phyloP scores from a whole-genome alignment of 2,888 invertebrate species.

The Phymatocera aterrima region DNA sequence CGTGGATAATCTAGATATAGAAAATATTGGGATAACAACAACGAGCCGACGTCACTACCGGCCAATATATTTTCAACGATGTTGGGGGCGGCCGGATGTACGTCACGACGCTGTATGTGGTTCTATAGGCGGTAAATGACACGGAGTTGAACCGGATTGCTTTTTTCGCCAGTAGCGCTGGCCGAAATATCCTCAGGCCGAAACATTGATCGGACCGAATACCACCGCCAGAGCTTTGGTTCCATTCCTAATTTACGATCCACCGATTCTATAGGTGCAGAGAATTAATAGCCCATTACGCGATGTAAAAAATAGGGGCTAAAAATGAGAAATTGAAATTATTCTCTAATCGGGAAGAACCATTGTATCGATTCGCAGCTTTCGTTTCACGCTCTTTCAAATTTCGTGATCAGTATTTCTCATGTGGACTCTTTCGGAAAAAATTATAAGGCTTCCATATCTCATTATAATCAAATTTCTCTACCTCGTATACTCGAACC shows the following conservation, averaged over 20 bases:
- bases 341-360: too few relatives aligned
- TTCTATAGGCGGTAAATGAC: constrained; percentile 13
- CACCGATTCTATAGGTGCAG: neutral
- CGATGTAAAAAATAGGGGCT: neutral
- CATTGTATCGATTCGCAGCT: neutral
- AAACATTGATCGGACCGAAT: constrained; percentile 40
- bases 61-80: neutral
- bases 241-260: constrained; percentile 42
- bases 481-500: neutral
- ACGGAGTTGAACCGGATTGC: neutral
- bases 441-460: neutral
- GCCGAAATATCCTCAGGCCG: constrained; percentile 28
- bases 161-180: neutral
- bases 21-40: neutral
- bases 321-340: neutral
- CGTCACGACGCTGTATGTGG: neutral
- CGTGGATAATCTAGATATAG: too few relatives aligned
- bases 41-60: neutral
- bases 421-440: neutral
- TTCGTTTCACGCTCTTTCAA: neutral
- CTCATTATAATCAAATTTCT: neutral
- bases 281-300: neutral
- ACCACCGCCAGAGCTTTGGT: neutral
- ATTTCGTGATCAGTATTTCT: neutral
- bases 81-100: neutral